phyloP scores from a whole-genome alignment of 2,888 invertebrate genomes.

The Leptopilina drosophilae region DNA sequence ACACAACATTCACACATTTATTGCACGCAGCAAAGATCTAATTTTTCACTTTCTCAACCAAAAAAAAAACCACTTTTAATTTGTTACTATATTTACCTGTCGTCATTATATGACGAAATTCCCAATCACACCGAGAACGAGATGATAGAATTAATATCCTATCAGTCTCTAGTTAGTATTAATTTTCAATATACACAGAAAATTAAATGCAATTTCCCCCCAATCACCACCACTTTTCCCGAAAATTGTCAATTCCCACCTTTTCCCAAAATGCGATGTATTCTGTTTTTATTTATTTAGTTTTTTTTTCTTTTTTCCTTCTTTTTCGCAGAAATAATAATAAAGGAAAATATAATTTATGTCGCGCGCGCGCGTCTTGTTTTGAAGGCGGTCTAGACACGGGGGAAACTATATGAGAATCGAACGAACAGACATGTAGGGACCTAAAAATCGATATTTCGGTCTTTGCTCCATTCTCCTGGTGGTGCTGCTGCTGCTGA shows the following conservation, averaged over 20 bases:
- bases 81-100: neutral
- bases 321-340: neutral
- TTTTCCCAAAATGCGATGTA: no score
- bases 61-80: neutral
- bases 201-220: no score
- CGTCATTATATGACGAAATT: constrained; percentile 1
- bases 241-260: no score
- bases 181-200: no score
- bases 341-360: neutral
- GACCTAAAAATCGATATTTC: constrained; percentile 86
- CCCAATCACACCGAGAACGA: no score
- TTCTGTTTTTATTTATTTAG: no score
- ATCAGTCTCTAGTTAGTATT: no score
- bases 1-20: neutral
- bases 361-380: constrained; percentile 51
- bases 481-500: no score
- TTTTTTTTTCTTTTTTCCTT: no score
- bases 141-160: no score
- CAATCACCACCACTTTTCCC: no score
- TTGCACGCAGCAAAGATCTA: neutral
- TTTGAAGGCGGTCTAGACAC: constrained; percentile 64
- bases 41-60: no score
- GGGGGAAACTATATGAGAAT: constrained; percentile 68
- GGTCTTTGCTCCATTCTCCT: constrained; percentile 83
- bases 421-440: constrained; percentile 80